phyloP scores from a whole-genome alignment of 2,888 invertebrate genomes.

The Thymelicus lineola region DNA sequence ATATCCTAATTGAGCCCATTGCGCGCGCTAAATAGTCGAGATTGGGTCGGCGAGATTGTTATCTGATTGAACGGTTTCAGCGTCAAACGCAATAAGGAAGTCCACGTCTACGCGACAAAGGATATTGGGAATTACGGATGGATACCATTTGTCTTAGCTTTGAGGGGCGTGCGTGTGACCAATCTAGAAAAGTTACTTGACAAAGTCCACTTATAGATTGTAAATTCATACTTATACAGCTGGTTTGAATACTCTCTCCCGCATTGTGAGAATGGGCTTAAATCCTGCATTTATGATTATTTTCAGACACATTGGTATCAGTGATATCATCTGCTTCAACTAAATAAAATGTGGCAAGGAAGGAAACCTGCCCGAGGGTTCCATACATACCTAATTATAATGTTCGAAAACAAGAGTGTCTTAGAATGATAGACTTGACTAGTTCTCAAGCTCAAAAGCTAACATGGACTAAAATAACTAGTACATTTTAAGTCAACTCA shows the following conservation, averaged over 20 bases:
- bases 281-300: too few relatives aligned
- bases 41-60: constrained; percentile 72
- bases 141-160: constrained; percentile 35
- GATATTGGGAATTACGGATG: constrained; percentile 62
- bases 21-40: constrained; percentile 82
- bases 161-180: constrained; percentile 20
- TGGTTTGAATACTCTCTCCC: too few relatives aligned
- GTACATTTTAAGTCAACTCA: not conserved
- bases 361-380: too few relatives aligned
- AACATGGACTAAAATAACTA: not conserved
- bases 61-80: constrained; percentile 76
- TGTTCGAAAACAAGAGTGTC: too few relatives aligned
- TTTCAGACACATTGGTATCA: too few relatives aligned
- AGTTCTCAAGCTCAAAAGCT: not conserved
- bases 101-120: constrained; percentile 65
- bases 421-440: too few relatives aligned
- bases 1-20: constrained; percentile 80
- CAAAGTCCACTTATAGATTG: not conserved
- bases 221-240: not conserved
- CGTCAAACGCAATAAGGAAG: constrained; percentile 79
- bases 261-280: too few relatives aligned
- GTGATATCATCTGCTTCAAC: too few relatives aligned
- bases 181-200: not conserved
- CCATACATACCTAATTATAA: too few relatives aligned
- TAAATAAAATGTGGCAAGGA: too few relatives aligned